phyloP scores from a whole-genome alignment of 2,888 invertebrate species.

The Ptilodon capucinus region DNA sequence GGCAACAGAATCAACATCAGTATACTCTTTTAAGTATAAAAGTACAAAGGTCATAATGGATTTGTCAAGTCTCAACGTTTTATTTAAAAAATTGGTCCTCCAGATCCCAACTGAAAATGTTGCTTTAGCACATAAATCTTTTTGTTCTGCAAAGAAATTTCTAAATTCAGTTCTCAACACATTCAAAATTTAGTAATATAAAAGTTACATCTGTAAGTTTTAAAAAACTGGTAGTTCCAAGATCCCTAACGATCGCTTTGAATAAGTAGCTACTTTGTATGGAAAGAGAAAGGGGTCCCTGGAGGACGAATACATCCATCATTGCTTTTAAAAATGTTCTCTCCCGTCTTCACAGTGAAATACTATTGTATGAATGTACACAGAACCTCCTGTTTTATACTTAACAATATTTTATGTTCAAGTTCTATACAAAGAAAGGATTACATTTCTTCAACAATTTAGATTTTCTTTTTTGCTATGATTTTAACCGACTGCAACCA shows the following conservation, averaged over 20 bases:
- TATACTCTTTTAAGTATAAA: too few relatives aligned
- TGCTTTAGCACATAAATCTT: too few relatives aligned
- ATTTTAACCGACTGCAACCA: too few relatives aligned
- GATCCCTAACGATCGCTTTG: neutral
- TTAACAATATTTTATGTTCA: neutral
- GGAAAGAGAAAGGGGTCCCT: neutral
- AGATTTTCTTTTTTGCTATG: too few relatives aligned
- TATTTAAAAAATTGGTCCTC: too few relatives aligned
- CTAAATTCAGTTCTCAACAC: too few relatives aligned
- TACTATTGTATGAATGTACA: neutral
- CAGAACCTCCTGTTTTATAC: neutral
- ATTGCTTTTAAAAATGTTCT: conserved; percentile 1
- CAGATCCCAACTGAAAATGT: too few relatives aligned
- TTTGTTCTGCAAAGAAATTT: too few relatives aligned
- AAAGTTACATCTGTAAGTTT: neutral
- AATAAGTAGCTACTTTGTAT: neutral
- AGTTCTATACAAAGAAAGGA: neutral
- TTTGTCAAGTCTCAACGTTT: too few relatives aligned
- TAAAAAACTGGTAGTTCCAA: neutral
- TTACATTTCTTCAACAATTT: too few relatives aligned
- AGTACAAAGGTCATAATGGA: too few relatives aligned
- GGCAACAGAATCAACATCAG: too few relatives aligned
- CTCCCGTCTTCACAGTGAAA: neutral
- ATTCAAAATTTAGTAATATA: neutral
- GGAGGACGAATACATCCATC: neutral